These are phyloP conservation scores for Oscheius sp. DNA, from an alignment of 1,140 invertebrate species.

Conservation along the genomic window DNA sequence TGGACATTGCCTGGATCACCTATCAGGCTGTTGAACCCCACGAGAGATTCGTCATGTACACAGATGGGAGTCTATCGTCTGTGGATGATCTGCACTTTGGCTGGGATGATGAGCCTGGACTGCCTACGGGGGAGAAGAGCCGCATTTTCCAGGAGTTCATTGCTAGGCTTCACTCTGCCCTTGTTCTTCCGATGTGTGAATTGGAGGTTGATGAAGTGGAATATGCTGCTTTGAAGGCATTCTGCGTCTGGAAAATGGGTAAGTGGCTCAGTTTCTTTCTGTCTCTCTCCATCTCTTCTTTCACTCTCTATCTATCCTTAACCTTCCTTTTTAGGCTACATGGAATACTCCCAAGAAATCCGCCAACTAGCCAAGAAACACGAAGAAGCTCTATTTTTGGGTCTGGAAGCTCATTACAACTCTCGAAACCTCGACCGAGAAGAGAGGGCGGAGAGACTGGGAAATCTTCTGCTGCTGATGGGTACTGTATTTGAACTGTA, in stretches of 20 bases:
- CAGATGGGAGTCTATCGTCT: constrained; percentile 14
- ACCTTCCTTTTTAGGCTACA: constrained; percentile 16
- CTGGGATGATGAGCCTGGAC: constrained; percentile 24
- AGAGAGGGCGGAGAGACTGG: background rate
- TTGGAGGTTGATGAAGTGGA: constrained; percentile 10
- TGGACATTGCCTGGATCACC: constrained; percentile 27
- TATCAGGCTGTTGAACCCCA: background rate
- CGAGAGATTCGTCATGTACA: constrained; percentile 17
- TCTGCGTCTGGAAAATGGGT: constrained; percentile 26
- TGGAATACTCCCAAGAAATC: constrained; percentile 15
- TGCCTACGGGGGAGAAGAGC: constrained; percentile 15
- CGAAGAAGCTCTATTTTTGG: background rate
- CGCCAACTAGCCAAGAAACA: constrained; percentile 10
- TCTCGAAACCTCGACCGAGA: background rate
- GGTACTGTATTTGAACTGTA: constrained; percentile 21
- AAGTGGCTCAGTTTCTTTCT: too few relatives aligned
- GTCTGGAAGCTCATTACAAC: constrained; percentile 11
- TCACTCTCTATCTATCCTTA: background rate
- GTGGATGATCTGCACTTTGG: constrained; percentile 20
- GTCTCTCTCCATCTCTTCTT: too few relatives aligned
- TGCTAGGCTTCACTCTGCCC: background rate
- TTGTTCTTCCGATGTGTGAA: constrained; percentile 1
- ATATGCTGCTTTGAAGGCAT: constrained; percentile 16
- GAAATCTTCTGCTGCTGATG: constrained; percentile 15
- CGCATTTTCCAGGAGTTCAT: constrained; percentile 16